A percentile compares a stretch with the other conserved stretches of the same genome.
Conservation (phyloP, 2,113 vertebrate species). For the Mionectes macconnelli region DNA sequence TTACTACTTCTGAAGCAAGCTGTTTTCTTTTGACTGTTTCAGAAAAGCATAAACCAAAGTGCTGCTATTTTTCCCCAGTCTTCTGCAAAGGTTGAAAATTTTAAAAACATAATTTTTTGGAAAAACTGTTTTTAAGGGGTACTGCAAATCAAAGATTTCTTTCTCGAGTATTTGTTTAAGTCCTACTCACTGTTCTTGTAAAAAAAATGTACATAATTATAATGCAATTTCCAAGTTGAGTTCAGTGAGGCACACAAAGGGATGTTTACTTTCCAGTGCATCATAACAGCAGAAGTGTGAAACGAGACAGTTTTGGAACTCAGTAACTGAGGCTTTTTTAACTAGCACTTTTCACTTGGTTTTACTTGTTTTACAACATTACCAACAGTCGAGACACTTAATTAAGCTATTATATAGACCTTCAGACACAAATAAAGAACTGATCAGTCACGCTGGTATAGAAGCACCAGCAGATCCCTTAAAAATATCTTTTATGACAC, state of each 20-base stretch:
- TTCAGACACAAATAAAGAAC: background rate
- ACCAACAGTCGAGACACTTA: background rate
- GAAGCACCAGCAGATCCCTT: background rate
- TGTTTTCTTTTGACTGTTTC: background rate
- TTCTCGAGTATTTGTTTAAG: background rate
- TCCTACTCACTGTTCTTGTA: background rate
- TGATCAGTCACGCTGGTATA: background rate
- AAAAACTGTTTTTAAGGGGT: background rate
- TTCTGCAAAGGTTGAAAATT: background rate
- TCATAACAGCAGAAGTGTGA: background rate
- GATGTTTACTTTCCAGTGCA: background rate
- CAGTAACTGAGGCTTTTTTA: background rate
- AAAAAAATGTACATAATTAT: background rate
- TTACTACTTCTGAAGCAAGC: background rate
- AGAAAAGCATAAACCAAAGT: background rate
- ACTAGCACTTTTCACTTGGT: background rate
- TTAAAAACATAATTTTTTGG: background rate
- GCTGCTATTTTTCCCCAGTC: background rate
- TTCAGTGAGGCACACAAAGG: background rate
- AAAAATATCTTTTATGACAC: background rate
- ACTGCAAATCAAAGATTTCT: background rate
- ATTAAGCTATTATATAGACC: background rate
- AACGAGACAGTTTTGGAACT: background rate
- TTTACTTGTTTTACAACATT: background rate
- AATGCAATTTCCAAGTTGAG: background rate